These are phyloP conservation scores for Furcula furcula DNA, from an alignment of 2,888 invertebrate genomes.

Conservation along the genomic window DNA sequence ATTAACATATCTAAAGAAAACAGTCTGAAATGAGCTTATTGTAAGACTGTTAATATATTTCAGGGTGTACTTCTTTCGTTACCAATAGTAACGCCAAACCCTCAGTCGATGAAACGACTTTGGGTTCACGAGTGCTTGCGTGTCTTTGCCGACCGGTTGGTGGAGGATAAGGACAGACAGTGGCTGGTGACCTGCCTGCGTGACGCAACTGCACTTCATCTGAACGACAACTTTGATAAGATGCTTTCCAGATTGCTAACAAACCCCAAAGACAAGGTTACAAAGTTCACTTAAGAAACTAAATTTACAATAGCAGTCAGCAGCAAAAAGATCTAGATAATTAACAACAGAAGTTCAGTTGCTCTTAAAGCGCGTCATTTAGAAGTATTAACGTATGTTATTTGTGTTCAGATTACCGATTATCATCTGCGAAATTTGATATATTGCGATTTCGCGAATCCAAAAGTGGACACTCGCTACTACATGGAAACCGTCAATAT, in stretches of 20 bases:
- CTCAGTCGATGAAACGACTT: conserved; percentile 92
- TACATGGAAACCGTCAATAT: conserved; percentile 95
- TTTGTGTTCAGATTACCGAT: conserved; percentile 85
- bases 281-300: too few species aligned
- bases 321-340: too few species aligned
- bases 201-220: conserved; percentile 77
- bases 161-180: conserved; percentile 89
- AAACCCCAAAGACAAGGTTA: conserved; percentile 43
- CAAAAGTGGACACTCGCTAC: conserved; percentile 93
- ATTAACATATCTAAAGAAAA: too few species aligned
- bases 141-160: conserved; percentile 95
- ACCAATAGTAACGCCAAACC: conserved; percentile 94
- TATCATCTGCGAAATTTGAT: conserved; percentile 91
- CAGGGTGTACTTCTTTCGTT: conserved; percentile 95
- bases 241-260: conserved; percentile 85
- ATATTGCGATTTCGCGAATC: conserved; percentile 97
- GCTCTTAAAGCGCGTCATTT: too few species aligned
- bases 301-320: too few species aligned
- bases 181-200: conserved; percentile 91
- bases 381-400: neutral
- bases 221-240: conserved; percentile 85
- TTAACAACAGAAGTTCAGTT: too few species aligned
- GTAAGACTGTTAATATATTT: too few species aligned
- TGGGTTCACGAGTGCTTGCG: conserved; percentile 97
- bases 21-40: too few species aligned